A percentile compares a stretch with the other conserved stretches of the same genome.
Conservation (phyloP, 2,113 vertebrate genomes). For the Syrmaticus mikado region DNA sequence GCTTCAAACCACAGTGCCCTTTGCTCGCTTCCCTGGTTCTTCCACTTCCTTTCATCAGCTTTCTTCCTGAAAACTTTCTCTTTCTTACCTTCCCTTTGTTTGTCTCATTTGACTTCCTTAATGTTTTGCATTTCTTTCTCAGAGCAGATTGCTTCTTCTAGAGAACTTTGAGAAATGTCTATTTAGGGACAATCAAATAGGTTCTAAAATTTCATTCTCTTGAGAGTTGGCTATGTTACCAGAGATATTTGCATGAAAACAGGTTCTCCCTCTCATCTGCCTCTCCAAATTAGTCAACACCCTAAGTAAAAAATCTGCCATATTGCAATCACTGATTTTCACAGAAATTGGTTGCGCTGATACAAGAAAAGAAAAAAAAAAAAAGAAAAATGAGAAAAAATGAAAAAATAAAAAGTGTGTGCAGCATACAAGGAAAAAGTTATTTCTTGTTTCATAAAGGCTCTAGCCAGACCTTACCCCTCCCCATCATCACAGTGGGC, state of each 20-base stretch:
- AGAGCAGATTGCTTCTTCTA: conserved; percentile 12
- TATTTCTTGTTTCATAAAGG: background rate
- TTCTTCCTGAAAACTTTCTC: background rate
- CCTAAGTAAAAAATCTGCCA: conserved; percentile 25
- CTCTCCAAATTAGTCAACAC: conserved; percentile 37
- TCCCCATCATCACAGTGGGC: background rate
- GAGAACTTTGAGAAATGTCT: conserved; percentile 45
- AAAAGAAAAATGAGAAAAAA: background rate
- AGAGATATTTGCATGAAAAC: conserved; percentile 32
- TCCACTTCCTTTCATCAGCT: background rate
- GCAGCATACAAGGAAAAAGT: background rate
- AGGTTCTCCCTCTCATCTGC: conserved; percentile 22
- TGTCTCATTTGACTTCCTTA: conserved; percentile 49
- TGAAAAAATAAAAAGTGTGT: background rate
- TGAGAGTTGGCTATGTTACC: conserved; percentile 4
- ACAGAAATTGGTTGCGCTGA: background rate
- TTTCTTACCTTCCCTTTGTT: background rate
- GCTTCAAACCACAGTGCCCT: background rate
- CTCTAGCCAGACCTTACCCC: background rate
- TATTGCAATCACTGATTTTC: conserved; percentile 14
- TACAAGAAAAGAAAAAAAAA: background rate
- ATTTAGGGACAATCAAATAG: conserved; percentile 47
- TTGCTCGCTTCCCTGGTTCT: background rate
- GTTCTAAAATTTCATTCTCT: conserved; percentile 47
- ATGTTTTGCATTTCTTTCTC: conserved; percentile 21